phyloP scores from a whole-genome alignment of 2,888 invertebrate species.

The Stenurella melanura region DNA sequence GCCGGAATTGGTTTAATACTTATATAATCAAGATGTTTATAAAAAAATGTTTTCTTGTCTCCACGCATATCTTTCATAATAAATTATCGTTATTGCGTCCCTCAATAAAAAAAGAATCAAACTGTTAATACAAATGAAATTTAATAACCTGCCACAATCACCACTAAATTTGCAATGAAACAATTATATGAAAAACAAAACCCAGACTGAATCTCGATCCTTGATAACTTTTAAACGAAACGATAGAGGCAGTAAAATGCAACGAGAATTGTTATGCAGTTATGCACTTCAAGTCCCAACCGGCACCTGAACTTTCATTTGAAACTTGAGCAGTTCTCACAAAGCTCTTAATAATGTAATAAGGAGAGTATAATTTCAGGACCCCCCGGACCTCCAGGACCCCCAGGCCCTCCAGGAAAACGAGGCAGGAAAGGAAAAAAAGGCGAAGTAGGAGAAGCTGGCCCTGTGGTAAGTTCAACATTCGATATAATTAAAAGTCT shows the following conservation, averaged over 20 bases:
- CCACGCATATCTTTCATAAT: too few relatives aligned
- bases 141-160: too few relatives aligned
- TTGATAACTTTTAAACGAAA: not conserved
- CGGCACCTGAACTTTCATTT: slow-evolving; percentile 17
- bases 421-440: slow-evolving; percentile 93
- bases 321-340: slow-evolving; percentile 18
- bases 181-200: not conserved
- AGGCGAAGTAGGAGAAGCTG: slow-evolving; percentile 88
- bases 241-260: not conserved
- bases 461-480: slow-evolving; percentile 82
- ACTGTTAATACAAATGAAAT: too few relatives aligned
- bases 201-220: not conserved
- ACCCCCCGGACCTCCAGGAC: slow-evolving; percentile 81
- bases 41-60: too few relatives aligned
- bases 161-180: not conserved
- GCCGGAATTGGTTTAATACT: too few relatives aligned
- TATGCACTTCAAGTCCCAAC: slow-evolving; percentile 3
- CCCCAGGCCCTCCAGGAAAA: slow-evolving; percentile 90
- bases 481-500: slow-evolving; percentile 5
- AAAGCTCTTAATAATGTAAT: slow-evolving; percentile 22
- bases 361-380: slow-evolving; percentile 63
- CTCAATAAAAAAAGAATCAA: too few relatives aligned
- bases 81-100: too few relatives aligned
- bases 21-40: too few relatives aligned
- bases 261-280: not conserved